A percentile compares a stretch with the other conserved stretches of the same genome.
Evolutionary conservation across 2,797 vertebrate genomes (phyloP).

Genomic region (Phylloscopus collybita): DNA sequence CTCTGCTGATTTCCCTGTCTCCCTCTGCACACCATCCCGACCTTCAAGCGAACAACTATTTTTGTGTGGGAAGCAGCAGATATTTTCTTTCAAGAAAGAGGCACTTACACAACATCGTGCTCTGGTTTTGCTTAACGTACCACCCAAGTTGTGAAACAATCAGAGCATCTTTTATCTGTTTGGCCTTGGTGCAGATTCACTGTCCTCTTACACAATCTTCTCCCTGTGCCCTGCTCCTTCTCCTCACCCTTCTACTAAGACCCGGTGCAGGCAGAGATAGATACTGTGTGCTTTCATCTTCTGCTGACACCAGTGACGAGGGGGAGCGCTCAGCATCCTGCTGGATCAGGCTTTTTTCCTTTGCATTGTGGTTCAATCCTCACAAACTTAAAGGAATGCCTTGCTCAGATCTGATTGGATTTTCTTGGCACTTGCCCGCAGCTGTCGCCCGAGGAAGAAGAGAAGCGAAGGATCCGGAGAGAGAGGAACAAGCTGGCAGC

Average conservation of each 20-base stretch:
- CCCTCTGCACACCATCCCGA: background rate
- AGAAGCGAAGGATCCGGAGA: slow-evolving; percentile 94
- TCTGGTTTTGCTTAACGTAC: slow-evolving; percentile 68
- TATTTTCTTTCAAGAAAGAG: slow-evolving; percentile 61
- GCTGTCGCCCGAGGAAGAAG: slow-evolving; percentile 97
- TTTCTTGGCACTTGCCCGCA: slow-evolving; percentile 71
- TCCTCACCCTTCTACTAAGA: slow-evolving; percentile 20
- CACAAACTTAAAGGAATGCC: slow-evolving; percentile 44
- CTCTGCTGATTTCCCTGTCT: slow-evolving; percentile 15
- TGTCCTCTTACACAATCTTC: slow-evolving; percentile 71
- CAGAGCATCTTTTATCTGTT: slow-evolving; percentile 68
- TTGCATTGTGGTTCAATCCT: background rate
- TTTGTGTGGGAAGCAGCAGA: slow-evolving; percentile 64
- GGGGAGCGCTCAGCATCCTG: slow-evolving; percentile 23
- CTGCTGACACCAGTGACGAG: slow-evolving; percentile 19
- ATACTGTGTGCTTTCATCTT: slow-evolving; percentile 44
- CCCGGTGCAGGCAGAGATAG: slow-evolving; percentile 22
- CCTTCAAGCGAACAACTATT: slow-evolving; percentile 48
- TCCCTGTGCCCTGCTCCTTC: background rate
- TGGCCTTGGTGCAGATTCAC: slow-evolving; percentile 62
- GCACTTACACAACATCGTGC: slow-evolving; percentile 62
- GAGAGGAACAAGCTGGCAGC: slow-evolving; percentile 98
- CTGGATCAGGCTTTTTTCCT: slow-evolving; percentile 46
- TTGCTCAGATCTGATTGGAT: slow-evolving; percentile 60
- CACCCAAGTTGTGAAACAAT: slow-evolving; percentile 74